Evolutionary conservation across 2,888 invertebrate genomes (phyloP).

Genomic region (Drosophila flavopinicola): DNA sequence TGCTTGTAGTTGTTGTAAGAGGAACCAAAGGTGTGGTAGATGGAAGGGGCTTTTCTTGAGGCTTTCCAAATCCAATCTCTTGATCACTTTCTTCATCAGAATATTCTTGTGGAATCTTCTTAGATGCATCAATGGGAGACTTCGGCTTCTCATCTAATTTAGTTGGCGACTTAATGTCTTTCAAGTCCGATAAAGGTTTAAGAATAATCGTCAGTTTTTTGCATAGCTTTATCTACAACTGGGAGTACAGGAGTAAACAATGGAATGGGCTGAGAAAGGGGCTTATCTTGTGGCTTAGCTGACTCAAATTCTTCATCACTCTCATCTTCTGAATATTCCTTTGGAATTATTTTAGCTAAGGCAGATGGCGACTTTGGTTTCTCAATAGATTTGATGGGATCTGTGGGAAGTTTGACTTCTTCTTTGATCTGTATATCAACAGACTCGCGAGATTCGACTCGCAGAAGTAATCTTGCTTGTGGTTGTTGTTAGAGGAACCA

Average conservation of each 20-base stretch:
- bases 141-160: neutral
- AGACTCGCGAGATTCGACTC: neutral
- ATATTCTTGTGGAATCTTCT: neutral
- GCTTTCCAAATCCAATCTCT: neutral
- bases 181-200: neutral
- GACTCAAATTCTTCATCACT: neutral
- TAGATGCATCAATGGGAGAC: neutral
- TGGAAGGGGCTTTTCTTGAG: neutral
- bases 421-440: neutral
- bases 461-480: neutral
- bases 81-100: neutral
- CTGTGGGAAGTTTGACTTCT: neutral
- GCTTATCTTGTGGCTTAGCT: neutral
- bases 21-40: neutral
- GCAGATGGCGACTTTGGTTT: neutral
- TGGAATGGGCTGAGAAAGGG: too few species aligned
- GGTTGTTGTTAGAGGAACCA: neutral
- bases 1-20: neutral
- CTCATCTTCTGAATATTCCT: neutral
- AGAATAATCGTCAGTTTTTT: slow-evolving; percentile 4
- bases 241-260: too few species aligned
- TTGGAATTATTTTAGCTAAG: neutral
- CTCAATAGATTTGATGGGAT: neutral
- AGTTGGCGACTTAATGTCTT: neutral
- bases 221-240: too few species aligned